Evolutionary conservation across 2,797 vertebrate genomes (phyloP), one percentile per base, ranked within the genome.

Genomic region (Sebastiscus albofasciatus): DNA sequence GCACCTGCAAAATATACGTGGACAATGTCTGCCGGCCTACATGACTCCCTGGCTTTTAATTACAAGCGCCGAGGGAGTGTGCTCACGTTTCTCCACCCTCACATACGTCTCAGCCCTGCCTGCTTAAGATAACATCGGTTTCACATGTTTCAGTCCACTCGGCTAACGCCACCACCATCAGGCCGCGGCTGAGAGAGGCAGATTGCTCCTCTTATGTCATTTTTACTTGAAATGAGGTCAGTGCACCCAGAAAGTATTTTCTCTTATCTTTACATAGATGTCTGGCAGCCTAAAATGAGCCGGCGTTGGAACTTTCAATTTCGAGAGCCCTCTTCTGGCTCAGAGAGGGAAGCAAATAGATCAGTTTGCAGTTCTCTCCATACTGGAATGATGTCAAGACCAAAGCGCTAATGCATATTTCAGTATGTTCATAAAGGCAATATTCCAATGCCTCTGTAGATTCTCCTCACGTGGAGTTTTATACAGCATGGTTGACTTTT

Each of bases 11-110:
- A 84, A 88, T 87, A 87, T 62, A 80, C 69, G 68, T 76, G 72
- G 88, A 88, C 83, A 89, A 82, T 90, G 87, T 89, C 87, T 76
- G 72, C 39, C 67, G 55, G 84, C 79, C 78, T 79, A 88, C 80
- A 66, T 52, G 84, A 84, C 88, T 89, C 83, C 67, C 68, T 68
- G 74, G 65, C 72, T 90, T 94, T 93, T 94, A 94, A 94, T 95
- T 92, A 93, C 81, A 82, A 80, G 77, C 79, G 62, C 69, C 60
- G 1, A 61, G 73, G 77, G 77, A 87, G 72, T 60, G 79, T 71
- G 77, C 34, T 75, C 67, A 39, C 71, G 79, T 87, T 68, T 76
- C 72, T 75, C 83, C 56, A 70, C 69, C 69, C 56, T 59, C 72
- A 69, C 69, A 65, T 39, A 36, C 12, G 10, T 56, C 52, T 52